Evolutionary conservation across 2,113 vertebrate species (phyloP).

Genomic region (Ophiodon elongatus): DNA sequence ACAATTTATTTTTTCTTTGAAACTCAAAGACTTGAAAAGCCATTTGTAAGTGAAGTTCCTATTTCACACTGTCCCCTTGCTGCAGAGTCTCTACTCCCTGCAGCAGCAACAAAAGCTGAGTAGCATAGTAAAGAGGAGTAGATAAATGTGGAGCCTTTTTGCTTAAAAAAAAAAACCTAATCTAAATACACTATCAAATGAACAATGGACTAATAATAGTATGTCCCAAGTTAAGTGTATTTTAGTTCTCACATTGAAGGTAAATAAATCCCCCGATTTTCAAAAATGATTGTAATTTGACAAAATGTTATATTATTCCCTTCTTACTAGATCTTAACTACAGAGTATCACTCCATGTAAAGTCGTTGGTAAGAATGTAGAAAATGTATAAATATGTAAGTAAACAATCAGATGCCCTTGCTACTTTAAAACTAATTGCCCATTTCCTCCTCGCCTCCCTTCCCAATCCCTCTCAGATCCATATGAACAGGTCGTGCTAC

Average conservation of each 20-base stretch:
- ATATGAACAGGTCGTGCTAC: constrained; percentile 93
- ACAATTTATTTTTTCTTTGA: constrained; percentile 20
- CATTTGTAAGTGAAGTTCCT: background rate
- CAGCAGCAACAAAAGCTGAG: constrained; percentile 12
- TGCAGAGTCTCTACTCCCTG: constrained; percentile 3
- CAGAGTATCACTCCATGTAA: background rate
- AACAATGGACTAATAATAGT: background rate
- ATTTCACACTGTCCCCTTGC: background rate
- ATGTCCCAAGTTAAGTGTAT: background rate
- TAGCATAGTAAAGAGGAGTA: constrained; percentile 10
- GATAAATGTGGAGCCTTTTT: background rate
- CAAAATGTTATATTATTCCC: background rate
- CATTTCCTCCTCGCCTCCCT: background rate
- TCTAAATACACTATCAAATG: background rate
- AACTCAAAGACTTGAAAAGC: constrained; percentile 1
- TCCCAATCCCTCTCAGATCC: constrained; percentile 86
- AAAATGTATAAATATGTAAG: constrained; percentile 2
- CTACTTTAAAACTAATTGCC: background rate
- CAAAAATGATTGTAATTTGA: background rate
- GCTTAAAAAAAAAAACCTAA: background rate
- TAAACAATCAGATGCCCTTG: background rate
- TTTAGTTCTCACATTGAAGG: background rate
- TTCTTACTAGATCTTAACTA: background rate
- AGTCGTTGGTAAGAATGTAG: background rate
- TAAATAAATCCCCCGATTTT: background rate